Base-by-base conservation (phyloP, 1,140 invertebrate species). In the Hylaeus volcanicus region DNA sequence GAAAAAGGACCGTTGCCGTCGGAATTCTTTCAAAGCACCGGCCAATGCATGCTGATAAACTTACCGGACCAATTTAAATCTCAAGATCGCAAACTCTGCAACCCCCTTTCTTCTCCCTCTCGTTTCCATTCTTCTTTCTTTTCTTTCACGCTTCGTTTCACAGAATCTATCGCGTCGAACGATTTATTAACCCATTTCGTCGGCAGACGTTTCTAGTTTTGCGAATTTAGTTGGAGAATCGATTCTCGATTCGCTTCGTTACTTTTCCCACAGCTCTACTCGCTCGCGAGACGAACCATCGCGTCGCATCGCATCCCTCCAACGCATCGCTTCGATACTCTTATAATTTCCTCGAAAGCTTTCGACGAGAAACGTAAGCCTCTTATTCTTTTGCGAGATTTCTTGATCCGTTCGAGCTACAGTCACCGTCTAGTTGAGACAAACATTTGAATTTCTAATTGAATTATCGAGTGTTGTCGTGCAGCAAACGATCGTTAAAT, bases 11-110 rank as follows among this genome's bases (percentile, higher is more conserved):
- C 68, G 41, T 79, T 69, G 71, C 70, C 9, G 9, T 37, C 45
- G 39, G 68, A 82, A 60, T 56, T 69, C 65, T 86, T 82, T 82
- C 75, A 72, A 83, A 81, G 85, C 51, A 72, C 77, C 84, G 86
- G 66, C 86, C 86, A 88, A 88, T 88, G 86, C 86, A 88, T 86
- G 86, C 84, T 88, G 87, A 88, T 88, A 88, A 84, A 88, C 82
- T 84, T 73, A 43, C 79, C 69, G 73, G 70, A 84, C 74, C 86
- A 88, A 88, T 88, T 88, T 88, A 88, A 86, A 88, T 86, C 78
- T 82, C 70, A 71, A 69, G 82, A 84, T 77, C 78, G 68, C 72
- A 51, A 64, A 15, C 1, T 72, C 66, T 64, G 60, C 60, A 60
- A 58, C 48, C 61, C 43, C 39, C 61, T 45, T 53, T 8, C 43